Evolutionary conservation across 2,888 invertebrate species (phyloP).

Genomic region (Philopedon plagiatum): DNA sequence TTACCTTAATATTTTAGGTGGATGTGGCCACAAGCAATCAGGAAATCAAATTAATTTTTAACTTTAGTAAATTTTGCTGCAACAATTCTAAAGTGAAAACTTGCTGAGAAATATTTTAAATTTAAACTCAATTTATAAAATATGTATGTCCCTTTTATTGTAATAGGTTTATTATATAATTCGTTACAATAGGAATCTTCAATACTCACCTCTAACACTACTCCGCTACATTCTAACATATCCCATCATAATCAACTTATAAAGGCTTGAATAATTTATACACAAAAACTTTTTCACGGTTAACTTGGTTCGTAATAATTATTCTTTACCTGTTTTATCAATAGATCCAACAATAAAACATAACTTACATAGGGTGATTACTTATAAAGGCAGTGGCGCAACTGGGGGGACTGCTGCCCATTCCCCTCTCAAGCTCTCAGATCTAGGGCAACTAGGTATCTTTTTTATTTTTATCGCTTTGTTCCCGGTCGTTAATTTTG

Average conservation of each 20-base stretch:
- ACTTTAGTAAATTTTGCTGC: too few relatives aligned
- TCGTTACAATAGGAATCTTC: slow-evolving; percentile 15
- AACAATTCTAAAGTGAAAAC: too few relatives aligned
- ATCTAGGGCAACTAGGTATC: too few relatives aligned
- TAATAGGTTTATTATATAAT: slow-evolving; percentile 2
- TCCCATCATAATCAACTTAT: background rate
- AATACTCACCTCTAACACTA: slow-evolving; percentile 14
- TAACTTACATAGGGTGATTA: background rate
- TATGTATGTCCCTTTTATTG: background rate
- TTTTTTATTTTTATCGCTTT: too few relatives aligned
- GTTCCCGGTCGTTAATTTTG: too few relatives aligned
- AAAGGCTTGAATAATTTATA: slow-evolving; percentile 2
- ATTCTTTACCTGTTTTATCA: slow-evolving; percentile 1
- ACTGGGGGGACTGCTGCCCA: too few relatives aligned
- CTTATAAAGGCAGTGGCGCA: background rate
- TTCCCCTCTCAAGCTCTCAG: too few relatives aligned
- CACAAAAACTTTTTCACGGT: background rate
- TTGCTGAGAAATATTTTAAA: too few relatives aligned
- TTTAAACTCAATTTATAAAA: too few relatives aligned
- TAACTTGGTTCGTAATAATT: background rate
- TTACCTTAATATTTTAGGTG: too few relatives aligned
- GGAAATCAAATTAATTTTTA: too few relatives aligned
- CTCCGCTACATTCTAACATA: slow-evolving; percentile 3
- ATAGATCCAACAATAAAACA: background rate
- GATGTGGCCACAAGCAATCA: too few relatives aligned